Conservation (phyloP, 2,888 invertebrate genomes). For the Esperia sulphurella region DNA sequence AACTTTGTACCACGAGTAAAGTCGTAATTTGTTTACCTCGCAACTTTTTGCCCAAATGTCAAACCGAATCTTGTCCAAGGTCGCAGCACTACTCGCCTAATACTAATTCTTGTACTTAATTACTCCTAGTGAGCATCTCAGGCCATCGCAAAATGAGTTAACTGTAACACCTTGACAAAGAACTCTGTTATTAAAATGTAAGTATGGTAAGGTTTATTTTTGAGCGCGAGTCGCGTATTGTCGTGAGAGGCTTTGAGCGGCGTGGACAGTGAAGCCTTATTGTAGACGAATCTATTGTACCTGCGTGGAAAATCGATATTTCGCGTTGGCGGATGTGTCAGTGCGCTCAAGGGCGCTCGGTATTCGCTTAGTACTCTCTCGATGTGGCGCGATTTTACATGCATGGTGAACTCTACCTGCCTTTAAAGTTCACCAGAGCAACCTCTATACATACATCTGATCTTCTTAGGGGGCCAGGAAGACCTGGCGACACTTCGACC, state of each 20-base stretch:
- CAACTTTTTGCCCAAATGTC: conserved; percentile 8
- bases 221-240: conserved; percentile 19
- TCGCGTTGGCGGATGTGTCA: conserved; percentile 53
- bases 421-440: too few relatives aligned
- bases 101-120: conserved; percentile 23
- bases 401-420: too few relatives aligned
- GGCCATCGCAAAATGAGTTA: background rate
- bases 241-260: conserved; percentile 25
- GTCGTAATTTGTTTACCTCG: background rate
- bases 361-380: conserved; percentile 20
- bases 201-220: conserved; percentile 29
- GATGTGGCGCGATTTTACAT: conserved; percentile 18
- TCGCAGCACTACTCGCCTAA: conserved; percentile 19
- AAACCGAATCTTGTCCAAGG: conserved; percentile 52
- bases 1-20: too few relatives aligned
- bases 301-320: conserved; percentile 63
- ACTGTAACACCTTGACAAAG: background rate
- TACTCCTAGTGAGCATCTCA: background rate
- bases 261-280: conserved; percentile 64
- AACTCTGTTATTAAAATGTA: background rate
- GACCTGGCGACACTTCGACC: too few relatives aligned
- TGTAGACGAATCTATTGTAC: conserved; percentile 62
- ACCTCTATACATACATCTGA: too few relatives aligned
- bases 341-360: conserved; percentile 48
- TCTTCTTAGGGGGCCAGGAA: too few relatives aligned